Conservation (phyloP, 2,113 vertebrate species). For the Chionis minor region DNA sequence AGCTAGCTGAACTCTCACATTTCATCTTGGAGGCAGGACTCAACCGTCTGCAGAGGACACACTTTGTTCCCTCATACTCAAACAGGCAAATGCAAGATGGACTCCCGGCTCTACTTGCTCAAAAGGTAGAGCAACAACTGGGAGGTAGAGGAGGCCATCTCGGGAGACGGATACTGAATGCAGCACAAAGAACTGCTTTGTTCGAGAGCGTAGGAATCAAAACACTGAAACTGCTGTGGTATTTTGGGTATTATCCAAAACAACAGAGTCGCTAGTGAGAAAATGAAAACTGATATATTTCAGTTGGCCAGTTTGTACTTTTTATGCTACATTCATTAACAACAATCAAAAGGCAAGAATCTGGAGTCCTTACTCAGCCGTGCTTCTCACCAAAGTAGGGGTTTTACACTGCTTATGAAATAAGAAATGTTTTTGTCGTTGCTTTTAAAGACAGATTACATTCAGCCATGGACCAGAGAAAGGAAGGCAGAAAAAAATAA, state of each 20-base stretch:
- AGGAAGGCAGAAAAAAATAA: not conserved
- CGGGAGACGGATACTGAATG: not conserved
- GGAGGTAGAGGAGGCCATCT: not conserved
- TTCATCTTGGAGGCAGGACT: constrained; percentile 25
- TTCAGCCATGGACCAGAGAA: not conserved
- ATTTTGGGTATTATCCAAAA: constrained; percentile 58
- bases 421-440: not conserved
- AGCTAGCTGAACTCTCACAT: constrained; percentile 48
- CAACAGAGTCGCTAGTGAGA: not conserved
- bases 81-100: not conserved
- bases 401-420: constrained; percentile 6
- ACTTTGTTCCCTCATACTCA: constrained; percentile 11
- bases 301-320: constrained; percentile 52
- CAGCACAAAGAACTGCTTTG: constrained; percentile 53
- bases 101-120: not conserved
- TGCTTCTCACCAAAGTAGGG: not conserved
- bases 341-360: constrained; percentile 30
- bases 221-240: constrained; percentile 51
- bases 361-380: not conserved
- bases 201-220: not conserved
- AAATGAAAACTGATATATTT: constrained; percentile 53
- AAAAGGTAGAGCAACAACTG: constrained; percentile 20
- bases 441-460: not conserved
- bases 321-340: constrained; percentile 15
- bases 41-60: constrained; percentile 10